Conservation (phyloP, 2,797 vertebrate genomes). For the Myioborus miniatus region DNA sequence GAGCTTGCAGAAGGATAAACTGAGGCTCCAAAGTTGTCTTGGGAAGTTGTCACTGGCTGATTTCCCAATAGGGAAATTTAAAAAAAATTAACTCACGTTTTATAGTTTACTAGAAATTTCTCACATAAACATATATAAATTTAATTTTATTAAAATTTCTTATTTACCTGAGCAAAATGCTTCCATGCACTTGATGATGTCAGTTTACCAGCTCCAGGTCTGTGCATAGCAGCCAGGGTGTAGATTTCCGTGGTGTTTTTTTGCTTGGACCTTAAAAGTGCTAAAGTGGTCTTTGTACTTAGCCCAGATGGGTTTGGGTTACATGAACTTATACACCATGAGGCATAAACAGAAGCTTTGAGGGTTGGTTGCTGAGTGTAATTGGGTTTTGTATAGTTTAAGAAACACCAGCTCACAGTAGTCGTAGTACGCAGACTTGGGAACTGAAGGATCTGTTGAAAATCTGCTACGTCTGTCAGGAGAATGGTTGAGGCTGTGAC, state of each 20-base stretch:
- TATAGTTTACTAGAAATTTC: neutral
- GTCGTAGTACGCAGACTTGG: conserved; percentile 93
- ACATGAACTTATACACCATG: conserved; percentile 94
- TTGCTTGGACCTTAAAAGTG: conserved; percentile 93
- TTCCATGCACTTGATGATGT: conserved; percentile 96
- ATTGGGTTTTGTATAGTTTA: conserved; percentile 96
- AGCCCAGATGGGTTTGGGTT: conserved; percentile 95
- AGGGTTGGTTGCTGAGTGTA: conserved; percentile 81
- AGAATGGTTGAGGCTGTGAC: conserved; percentile 80
- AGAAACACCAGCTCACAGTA: conserved; percentile 97
- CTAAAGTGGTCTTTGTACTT: conserved; percentile 92
- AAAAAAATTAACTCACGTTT: neutral
- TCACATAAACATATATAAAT: neutral
- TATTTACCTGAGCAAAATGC: conserved; percentile 90
- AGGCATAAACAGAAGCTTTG: conserved; percentile 90
- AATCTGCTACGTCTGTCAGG: conserved; percentile 85
- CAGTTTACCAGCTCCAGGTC: conserved; percentile 90
- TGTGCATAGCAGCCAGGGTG: conserved; percentile 87
- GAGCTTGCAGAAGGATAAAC: neutral
- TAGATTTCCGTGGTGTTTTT: conserved; percentile 84
- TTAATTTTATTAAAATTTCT: neutral
- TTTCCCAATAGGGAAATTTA: neutral
- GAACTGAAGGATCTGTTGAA: conserved; percentile 90
- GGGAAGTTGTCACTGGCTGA: neutral
- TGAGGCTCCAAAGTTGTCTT: neutral